Base-by-base conservation (phyloP, 2,888 invertebrate species). In the Agrilus mali region DNA sequence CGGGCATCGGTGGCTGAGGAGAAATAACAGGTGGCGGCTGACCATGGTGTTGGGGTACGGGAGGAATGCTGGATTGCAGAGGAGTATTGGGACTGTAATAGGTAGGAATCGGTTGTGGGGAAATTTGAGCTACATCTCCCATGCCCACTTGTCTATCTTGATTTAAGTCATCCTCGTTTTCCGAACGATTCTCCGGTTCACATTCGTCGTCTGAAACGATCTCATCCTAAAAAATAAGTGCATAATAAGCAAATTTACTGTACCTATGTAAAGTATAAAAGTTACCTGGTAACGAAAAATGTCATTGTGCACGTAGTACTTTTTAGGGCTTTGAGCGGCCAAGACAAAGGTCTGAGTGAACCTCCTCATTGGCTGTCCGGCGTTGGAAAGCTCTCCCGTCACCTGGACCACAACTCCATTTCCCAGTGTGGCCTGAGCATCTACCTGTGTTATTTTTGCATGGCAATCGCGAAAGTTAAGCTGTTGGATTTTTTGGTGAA, bases 231-330 rank as follows among this genome's bases (percentile, higher is more conserved):
- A 40, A n/a, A 40, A 40, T 31, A 40, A 31, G 31, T 10, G n/a
- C n/a, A n/a, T n/a, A 27, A 20, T 33, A 20, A 33, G 32, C 13
- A 46, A 33, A 16, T 37, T 3, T 14, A 43, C 2, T 34, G 7
- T n/a, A 40, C n/a, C 32, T 4, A 14, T 32, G 7, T 12, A 42
- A 13, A 27, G 34, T 36, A 40, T 8, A 35, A 43, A 38, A 33
- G 43, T 47, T 50, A 79, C 92, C 78, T 95, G 95, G 69, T 96
- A 97, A 51, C 95, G 86, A 71, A 97, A 97, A 68, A 97, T 96
- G 71, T 97, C 96, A 69, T 97, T 97, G 69, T 94, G 93, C 48
- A 97, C 96, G 67, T 96, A 97, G 73, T 94, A 97, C 72, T 94
- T 93, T 74, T 93, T 95, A 46, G 95, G 93, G 45, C 89, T 86